Evolutionary conservation across 2,888 invertebrate genomes (phyloP).

Genomic region (Bellardia pandia): DNA sequence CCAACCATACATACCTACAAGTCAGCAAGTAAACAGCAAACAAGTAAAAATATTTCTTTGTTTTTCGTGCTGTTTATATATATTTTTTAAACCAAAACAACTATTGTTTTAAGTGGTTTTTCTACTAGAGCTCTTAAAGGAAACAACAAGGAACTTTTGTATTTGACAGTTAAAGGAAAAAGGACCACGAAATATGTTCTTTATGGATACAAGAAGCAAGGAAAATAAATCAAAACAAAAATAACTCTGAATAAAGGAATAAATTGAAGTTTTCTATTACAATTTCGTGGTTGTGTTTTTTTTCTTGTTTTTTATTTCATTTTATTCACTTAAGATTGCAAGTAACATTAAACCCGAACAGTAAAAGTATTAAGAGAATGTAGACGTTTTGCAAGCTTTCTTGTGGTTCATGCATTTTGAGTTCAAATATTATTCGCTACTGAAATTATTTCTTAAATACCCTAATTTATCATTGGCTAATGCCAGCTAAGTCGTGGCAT

Average conservation of each 20-base stretch:
- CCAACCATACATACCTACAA: slow-evolving; percentile 37
- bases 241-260: slow-evolving; percentile 37
- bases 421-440: slow-evolving; percentile 31
- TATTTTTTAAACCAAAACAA: slow-evolving; percentile 54
- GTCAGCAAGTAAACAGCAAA: slow-evolving; percentile 56
- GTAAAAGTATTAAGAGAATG: background rate
- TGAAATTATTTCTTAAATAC: slow-evolving; percentile 67
- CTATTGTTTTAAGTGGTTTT: slow-evolving; percentile 71
- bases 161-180: slow-evolving; percentile 26
- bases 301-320: background rate
- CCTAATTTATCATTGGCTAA: slow-evolving; percentile 69
- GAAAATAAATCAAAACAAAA: slow-evolving; percentile 46
- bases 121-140: slow-evolving; percentile 53
- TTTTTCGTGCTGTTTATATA: slow-evolving; percentile 27
- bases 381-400: slow-evolving; percentile 1
- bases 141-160: slow-evolving; percentile 32
- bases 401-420: slow-evolving; percentile 26
- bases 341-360: slow-evolving; percentile 26
- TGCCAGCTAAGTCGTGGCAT: slow-evolving; percentile 52
- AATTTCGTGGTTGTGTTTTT: background rate
- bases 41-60: slow-evolving; percentile 28
- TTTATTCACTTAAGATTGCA: slow-evolving; percentile 29
- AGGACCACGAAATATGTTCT: slow-evolving; percentile 11
- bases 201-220: background rate
- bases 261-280: slow-evolving; percentile 44